Percentiles rank a stretch among this genome's conserved stretches.
phyloP scores from a whole-genome alignment of 2,797 vertebrate species.

The Nannoperca australis region DNA sequence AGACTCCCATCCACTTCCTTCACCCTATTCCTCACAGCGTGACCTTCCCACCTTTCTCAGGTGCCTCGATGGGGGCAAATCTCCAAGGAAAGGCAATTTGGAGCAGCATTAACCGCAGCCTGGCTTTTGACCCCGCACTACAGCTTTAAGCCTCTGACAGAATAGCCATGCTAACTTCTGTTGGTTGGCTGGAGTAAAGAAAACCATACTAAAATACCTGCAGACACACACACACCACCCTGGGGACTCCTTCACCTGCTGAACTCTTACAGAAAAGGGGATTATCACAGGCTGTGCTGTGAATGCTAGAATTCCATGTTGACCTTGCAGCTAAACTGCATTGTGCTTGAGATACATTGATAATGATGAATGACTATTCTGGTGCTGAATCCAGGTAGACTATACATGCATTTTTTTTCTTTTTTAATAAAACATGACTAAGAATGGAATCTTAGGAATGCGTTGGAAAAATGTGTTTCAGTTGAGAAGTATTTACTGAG shows the following conservation, averaged over 20 bases:
- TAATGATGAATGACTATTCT: constrained; percentile 17
- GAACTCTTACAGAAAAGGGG: constrained; percentile 64
- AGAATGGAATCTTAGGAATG: too few relatives aligned
- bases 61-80: constrained; percentile 67
- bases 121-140: constrained; percentile 71
- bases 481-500: neutral
- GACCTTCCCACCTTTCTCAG: constrained; percentile 70
- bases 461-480: too few relatives aligned
- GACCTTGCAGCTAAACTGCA: constrained; percentile 61
- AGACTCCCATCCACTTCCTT: constrained; percentile 30
- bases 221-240: constrained; percentile 25
- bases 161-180: constrained; percentile 44
- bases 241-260: constrained; percentile 65
- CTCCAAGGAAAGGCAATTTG: constrained; percentile 81
- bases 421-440: neutral
- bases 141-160: constrained; percentile 61
- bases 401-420: too few relatives aligned
- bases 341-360: constrained; percentile 20
- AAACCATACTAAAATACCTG: constrained; percentile 32
- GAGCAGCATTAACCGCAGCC: constrained; percentile 75
- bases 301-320: constrained; percentile 59
- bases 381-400: neutral
- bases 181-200: constrained; percentile 40
- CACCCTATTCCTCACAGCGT: constrained; percentile 36
- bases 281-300: constrained; percentile 68